phyloP scores from a whole-genome alignment of 2,888 invertebrate genomes.

The Oxycera nigricornis region DNA sequence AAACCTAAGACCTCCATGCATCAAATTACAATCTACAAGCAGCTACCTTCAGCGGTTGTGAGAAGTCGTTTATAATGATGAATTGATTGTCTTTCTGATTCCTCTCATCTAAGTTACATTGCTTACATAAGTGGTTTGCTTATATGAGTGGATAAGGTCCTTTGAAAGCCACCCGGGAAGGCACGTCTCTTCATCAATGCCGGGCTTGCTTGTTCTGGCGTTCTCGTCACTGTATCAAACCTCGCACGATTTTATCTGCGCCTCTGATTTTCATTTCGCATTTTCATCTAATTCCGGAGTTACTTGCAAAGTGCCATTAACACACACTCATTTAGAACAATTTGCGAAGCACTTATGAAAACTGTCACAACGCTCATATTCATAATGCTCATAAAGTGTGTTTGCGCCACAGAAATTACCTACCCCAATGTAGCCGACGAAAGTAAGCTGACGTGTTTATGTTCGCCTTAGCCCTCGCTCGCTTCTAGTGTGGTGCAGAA shows the following conservation, averaged over 20 bases:
- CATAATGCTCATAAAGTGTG: conserved; percentile 12
- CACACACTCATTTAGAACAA: background rate
- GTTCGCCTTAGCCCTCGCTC: background rate
- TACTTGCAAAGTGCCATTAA: conserved; percentile 7
- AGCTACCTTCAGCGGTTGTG: too few relatives aligned
- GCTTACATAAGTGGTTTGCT: too few relatives aligned
- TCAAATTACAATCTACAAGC: too few relatives aligned
- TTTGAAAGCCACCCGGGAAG: too few relatives aligned
- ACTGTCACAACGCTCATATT: conserved; percentile 18
- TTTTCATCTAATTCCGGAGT: background rate
- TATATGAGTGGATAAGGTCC: too few relatives aligned
- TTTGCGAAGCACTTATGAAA: conserved; percentile 15
- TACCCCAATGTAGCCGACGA: conserved; percentile 5
- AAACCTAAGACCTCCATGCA: too few relatives aligned
- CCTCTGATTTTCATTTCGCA: conserved; percentile 6
- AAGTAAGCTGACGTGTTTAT: conserved; percentile 6
- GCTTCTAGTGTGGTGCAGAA: background rate
- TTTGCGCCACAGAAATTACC: conserved; percentile 13
- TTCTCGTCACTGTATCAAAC: too few relatives aligned
- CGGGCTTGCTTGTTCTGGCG: too few relatives aligned
- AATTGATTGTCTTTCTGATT: too few relatives aligned
- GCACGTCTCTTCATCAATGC: too few relatives aligned
- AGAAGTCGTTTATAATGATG: too few relatives aligned
- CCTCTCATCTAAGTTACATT: too few relatives aligned
- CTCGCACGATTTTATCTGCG: background rate